phyloP scores from a whole-genome alignment of 2,797 vertebrate species.

The Pipistrellus kuhlii region DNA sequence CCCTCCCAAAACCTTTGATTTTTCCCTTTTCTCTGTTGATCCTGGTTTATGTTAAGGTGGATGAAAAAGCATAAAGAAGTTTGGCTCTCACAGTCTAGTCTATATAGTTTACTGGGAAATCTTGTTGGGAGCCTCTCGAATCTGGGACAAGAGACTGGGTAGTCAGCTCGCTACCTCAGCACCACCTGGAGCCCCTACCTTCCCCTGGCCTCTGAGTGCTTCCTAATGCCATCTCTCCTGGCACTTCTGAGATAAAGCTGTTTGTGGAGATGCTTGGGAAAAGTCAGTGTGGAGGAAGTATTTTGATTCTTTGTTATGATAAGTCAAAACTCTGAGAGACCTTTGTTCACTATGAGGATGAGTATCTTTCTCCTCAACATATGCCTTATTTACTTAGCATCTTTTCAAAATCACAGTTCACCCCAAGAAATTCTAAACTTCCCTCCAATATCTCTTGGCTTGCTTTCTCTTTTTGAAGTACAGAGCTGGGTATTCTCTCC shows the following conservation, averaged over 20 bases:
- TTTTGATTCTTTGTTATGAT: background rate
- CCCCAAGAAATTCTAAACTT: background rate
- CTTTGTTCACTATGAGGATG: background rate
- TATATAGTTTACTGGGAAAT: background rate
- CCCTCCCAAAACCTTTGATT: background rate
- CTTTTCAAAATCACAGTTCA: background rate
- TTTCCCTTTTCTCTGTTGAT: too few relatives aligned
- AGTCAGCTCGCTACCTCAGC: accelerated
- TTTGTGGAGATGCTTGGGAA: background rate
- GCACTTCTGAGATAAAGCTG: background rate
- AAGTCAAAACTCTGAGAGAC: background rate
- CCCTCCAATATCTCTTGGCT: background rate
- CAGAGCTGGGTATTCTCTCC: too few relatives aligned
- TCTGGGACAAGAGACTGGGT: background rate
- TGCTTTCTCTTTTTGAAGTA: background rate
- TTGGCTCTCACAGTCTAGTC: background rate
- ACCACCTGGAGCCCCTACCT: too few relatives aligned
- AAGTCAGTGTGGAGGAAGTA: accelerated
- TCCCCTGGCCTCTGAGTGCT: background rate
- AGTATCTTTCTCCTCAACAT: background rate
- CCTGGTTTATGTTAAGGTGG: background rate
- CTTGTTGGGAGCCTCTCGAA: background rate
- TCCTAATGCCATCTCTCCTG: background rate
- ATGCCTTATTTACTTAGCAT: background rate
- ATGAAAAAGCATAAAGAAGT: background rate